These are phyloP conservation scores for Dynastes tityus DNA, from an alignment of 2,888 invertebrate species.

Conservation along the genomic window DNA sequence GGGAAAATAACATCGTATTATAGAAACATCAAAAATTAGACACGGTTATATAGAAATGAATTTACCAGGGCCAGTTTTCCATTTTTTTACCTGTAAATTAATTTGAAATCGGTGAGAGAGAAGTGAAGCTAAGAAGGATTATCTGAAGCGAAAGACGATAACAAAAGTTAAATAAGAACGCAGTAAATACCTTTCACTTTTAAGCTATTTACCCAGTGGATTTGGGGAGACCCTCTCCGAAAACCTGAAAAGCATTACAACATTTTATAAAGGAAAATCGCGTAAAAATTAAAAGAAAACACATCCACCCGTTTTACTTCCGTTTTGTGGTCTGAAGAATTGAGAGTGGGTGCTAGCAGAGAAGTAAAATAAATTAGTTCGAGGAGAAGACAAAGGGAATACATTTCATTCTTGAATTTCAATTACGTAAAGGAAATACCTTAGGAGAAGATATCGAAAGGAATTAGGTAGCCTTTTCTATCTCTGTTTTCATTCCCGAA, in stretches of 20 bases:
- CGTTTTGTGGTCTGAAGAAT: not conserved
- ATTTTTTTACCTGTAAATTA: no score
- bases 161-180: slow-evolving; percentile 15
- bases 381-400: slow-evolving; percentile 30
- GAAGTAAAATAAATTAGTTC: slow-evolving; percentile 32
- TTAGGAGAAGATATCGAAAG: slow-evolving; percentile 20
- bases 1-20: slow-evolving; percentile 12
- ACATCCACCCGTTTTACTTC: slow-evolving; percentile 7
- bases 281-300: slow-evolving; percentile 42
- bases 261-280: slow-evolving; percentile 21
- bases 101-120: not conserved
- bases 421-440: slow-evolving; percentile 35
- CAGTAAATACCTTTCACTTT: slow-evolving; percentile 7
- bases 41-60: not conserved
- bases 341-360: not conserved
- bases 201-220: slow-evolving; percentile 16
- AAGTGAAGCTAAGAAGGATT: not conserved
- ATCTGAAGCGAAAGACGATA: slow-evolving; percentile 19
- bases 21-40: slow-evolving; percentile 16
- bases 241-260: slow-evolving; percentile 7
- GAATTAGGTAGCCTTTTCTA: slow-evolving; percentile 12
- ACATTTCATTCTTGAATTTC: slow-evolving; percentile 43
- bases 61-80: not conserved
- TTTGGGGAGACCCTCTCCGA: not conserved
- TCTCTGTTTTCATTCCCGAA: not conserved